These are phyloP conservation scores for Melinopterus prodromus DNA, from an alignment of 2,888 invertebrate species.

Conservation along the genomic window DNA sequence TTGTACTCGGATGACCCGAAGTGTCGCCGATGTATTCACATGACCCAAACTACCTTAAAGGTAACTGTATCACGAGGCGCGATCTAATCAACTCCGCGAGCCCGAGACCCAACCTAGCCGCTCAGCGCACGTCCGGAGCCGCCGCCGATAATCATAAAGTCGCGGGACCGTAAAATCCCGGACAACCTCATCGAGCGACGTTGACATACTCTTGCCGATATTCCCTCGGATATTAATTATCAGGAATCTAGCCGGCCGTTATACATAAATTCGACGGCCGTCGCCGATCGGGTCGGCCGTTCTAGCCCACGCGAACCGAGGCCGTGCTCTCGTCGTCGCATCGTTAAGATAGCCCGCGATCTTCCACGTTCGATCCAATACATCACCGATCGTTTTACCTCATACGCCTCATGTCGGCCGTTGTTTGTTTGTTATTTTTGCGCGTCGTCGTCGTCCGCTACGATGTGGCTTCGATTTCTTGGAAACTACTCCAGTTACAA, in stretches of 20 bases:
- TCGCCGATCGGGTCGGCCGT: background rate
- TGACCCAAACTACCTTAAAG: constrained; percentile 4
- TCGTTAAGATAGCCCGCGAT: background rate
- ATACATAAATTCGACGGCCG: background rate
- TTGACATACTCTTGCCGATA: background rate
- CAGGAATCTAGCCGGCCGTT: constrained; percentile 4
- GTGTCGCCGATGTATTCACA: background rate
- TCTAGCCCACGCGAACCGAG: background rate
- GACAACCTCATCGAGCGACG: background rate
- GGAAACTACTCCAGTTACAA: background rate
- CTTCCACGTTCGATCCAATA: constrained; percentile 4
- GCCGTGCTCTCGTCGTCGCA: background rate
- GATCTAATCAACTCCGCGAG: background rate
- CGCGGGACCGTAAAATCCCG: background rate
- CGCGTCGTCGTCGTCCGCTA: background rate
- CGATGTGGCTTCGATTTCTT: background rate
- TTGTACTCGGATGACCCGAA: background rate
- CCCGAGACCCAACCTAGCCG: background rate
- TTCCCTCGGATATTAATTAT: constrained; percentile 4
- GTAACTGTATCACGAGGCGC: background rate
- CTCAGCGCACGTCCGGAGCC: background rate
- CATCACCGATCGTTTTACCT: constrained; percentile 4
- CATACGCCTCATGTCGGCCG: constrained; percentile 4
- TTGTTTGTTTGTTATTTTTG: constrained; percentile 4
- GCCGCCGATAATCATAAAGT: background rate